Base-by-base conservation (phyloP, 2,888 invertebrate species). In the Drosophila flavopinicola region DNA sequence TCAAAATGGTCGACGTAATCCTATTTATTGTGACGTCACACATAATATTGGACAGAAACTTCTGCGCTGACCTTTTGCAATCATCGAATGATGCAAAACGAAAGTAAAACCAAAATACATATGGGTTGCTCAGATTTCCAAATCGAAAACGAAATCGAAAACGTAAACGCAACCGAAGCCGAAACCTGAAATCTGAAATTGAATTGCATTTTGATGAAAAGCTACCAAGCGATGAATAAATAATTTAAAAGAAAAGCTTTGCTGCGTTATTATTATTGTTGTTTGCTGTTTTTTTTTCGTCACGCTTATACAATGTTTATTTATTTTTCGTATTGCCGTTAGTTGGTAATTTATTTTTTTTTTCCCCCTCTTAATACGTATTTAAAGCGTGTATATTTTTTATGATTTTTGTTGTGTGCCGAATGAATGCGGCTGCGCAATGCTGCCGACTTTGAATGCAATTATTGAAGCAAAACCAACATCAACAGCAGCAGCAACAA, bases 131-230 rank as follows among this genome's bases (percentile, higher is more conserved):
- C 10, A 15, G 27, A 72, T 69, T 69, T 66, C 68, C 32, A 66
- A 66, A 68, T 6, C 9, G 10, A 32, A 53, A 23, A 7, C 7
- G 10, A 32, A 47, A 35, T 5, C n/a, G 17, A 35, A 47, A 37
- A 9, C 30, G 33, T 51, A 52, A 53, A 20, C 24, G 27, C 44
- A 53, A 63, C 7, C 25, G 23, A 68, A 63, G 44, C 7, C 25
- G 44, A 75, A 66, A 67, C 29, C 32, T 11, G 33, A 66, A 78
- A 83, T 52, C 70, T 77, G 86, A 75, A 70, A 63, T 51, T 38
- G 48, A 76, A 80, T 86, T 76, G 74, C 77, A 84, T 79, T 85
- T 82, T 57, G 65, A 66, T 59, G 65, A 48, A 68, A 65, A 78
- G 60, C 49, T 52, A 15, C 32, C 63, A 37, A 37, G 79, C 61